Base-by-base conservation (phyloP, 1,140 invertebrate species). In the Harlomillsia oculata region DNA sequence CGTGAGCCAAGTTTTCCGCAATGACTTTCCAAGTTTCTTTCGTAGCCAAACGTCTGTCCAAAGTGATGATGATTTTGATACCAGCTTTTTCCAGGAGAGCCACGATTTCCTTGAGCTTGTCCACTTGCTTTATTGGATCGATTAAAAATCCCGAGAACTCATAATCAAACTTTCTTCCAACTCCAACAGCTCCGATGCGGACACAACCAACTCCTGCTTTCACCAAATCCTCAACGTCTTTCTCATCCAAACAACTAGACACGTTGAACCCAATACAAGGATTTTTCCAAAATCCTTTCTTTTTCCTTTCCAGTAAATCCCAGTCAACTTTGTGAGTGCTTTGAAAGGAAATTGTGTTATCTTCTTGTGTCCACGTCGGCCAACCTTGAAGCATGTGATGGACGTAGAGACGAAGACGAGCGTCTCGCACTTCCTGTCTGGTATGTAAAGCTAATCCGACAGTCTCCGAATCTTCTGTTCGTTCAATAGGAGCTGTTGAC, bases 331-430 rank as follows among this genome's bases (percentile, higher is more conserved):
- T 6, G 29, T 23, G 9, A 1, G n/a, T 16, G 2, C 3, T 30
- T 39, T 16, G 23, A 49, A 43, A 11, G 21, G 16, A 3, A 50
- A 36, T 14, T 20, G 13, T 25, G 8, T n/a, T 13, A 13, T 14
- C n/a, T 14, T 49, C 18, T 41, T 21, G 13, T 14, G 16, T 2
- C 49, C 49, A 56, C 13, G 13, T 18, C 28, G 59, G 59, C 59
- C 59, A 61, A 0, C 50, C 49, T 45, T 61, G 49, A 25, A 56
- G 40, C 54, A 56, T 61, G 28, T 61, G 59, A 28, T 61, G 59
- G 16, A 61, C 45, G 21, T 61, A 61, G 14, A 61, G 23, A 2
- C 54, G 25, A 8, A 56, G 16, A 14, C 54, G 14, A 16, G 59
- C 59, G 40, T 61, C 53, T 21, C 41, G 40, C 6, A 61, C 59